Percentiles rank a stretch among this genome's conserved stretches.
These are phyloP conservation scores for Oxyruncus cristatus DNA, from an alignment of 2,113 vertebrate species.

Conservation along the genomic window DNA sequence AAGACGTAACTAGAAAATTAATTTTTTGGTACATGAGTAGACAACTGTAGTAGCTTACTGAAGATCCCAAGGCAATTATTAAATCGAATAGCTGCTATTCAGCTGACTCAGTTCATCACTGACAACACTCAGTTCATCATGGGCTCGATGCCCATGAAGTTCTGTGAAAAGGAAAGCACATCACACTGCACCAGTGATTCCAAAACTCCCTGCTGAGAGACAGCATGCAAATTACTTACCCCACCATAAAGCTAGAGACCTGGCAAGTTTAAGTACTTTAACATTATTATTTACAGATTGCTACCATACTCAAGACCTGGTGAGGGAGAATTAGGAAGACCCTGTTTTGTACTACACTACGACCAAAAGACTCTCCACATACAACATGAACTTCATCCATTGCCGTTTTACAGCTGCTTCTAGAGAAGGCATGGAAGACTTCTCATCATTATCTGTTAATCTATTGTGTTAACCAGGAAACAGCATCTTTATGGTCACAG, in stretches of 20 bases:
- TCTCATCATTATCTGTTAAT: background rate
- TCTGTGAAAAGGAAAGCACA: background rate
- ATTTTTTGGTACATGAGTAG: background rate
- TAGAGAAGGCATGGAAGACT: background rate
- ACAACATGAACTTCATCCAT: background rate
- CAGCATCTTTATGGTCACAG: background rate
- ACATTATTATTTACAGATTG: background rate
- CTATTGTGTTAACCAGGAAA: rapidly evolving
- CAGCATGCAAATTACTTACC: background rate
- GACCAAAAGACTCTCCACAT: background rate
- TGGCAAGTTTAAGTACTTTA: background rate
- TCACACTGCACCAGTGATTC: background rate
- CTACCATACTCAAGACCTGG: background rate
- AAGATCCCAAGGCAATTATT: background rate
- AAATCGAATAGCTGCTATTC: background rate
- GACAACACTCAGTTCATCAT: background rate
- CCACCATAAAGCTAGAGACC: background rate
- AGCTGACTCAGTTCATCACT: background rate
- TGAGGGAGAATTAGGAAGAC: background rate
- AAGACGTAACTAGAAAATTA: background rate
- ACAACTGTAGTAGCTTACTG: background rate
- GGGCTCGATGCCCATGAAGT: background rate
- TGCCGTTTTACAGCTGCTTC: background rate
- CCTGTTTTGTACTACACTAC: background rate
- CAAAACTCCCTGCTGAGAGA: background rate